Evolutionary conservation across 2,113 vertebrate genomes (phyloP), one percentile per base, ranked within the genome.

Genomic region (Forbesichthys agassizii): DNA sequence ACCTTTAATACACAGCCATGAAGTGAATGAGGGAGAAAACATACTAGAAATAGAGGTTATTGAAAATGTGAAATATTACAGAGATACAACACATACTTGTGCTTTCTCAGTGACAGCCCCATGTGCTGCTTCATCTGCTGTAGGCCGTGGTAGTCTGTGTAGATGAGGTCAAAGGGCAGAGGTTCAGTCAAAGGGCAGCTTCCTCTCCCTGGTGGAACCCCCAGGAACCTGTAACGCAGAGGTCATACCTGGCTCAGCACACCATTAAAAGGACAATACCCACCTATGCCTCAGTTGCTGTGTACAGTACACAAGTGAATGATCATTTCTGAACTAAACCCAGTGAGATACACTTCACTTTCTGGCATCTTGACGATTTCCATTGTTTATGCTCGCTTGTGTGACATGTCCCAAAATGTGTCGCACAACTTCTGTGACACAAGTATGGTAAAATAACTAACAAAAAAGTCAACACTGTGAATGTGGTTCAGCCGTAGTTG

Each of bases 91-190:
- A 80, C 95, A 94, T 66, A 99, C 98, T 96, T 96, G 94, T 99
- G 95, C 84, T 95, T 97, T 86, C 90, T 95, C 80, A 99, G 95
- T 46, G 98, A 99, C 49, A 99, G 94, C 6, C 98, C 97, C 98
- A 99, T 96, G 90, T 98, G 94, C 81, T 96, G 96, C 78, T 95
- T 98, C 96, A 99, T 98, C 80, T 99, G 98, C 85, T 98, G 95
- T 52, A 99, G 86, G 18, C 98, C 98, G 0, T 98, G 98, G 90
- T 99, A 99, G 91, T 99, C 98, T 0, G 98, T 99, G 89, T 99
- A 99, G 84, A 99, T 95, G 83, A 99, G 95, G 92, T 99, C 96
- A 0, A 99, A 99, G 66, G 95, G 93, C 88, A 99, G 84, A 20
- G 96, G 95, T 56, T 86, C 91, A 0, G 94, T 97, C 84, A 98